Evolutionary conservation across 30 jellyfish, hydroid and myxozoan genomes (phyloP).

Genomic region (Rhopilema esculentum): DNA sequence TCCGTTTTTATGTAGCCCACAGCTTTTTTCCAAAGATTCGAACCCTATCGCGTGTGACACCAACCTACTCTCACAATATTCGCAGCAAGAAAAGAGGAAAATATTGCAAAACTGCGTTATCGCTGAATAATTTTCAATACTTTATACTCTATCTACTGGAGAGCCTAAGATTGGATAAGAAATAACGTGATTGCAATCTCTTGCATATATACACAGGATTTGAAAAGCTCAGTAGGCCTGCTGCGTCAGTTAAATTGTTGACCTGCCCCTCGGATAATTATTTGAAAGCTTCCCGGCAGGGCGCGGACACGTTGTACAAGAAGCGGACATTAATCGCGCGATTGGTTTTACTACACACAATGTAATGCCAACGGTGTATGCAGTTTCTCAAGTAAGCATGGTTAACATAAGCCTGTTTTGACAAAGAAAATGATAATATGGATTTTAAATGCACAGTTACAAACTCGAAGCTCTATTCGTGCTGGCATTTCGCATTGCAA

Average conservation of each 20-base stretch:
- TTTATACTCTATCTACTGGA: no score
- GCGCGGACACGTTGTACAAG: slow-evolving; percentile 29
- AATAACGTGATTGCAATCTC: slow-evolving; percentile 16
- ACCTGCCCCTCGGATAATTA: slow-evolving; percentile 31
- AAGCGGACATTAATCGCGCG: slow-evolving; percentile 14
- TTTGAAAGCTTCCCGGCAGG: neutral
- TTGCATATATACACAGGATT: neutral
- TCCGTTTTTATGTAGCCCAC: no score
- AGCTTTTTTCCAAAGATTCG: no score
- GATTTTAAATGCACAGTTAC: neutral
- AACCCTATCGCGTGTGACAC: no score
- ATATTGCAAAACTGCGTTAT: no score
- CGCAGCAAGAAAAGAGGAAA: no score
- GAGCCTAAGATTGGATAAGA: no score
- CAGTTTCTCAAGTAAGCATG: slow-evolving; percentile 13
- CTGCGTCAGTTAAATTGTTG: slow-evolving; percentile 19
- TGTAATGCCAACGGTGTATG: neutral
- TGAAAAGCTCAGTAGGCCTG: neutral
- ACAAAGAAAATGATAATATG: neutral
- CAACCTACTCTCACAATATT: no score
- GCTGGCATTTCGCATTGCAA: neutral
- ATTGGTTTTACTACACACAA: neutral
- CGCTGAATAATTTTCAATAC: no score
- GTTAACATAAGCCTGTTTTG: neutral
- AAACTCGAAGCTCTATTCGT: neutral